Conservation (phyloP, 2,113 vertebrate species). For the Fulmarus glacialis region DNA sequence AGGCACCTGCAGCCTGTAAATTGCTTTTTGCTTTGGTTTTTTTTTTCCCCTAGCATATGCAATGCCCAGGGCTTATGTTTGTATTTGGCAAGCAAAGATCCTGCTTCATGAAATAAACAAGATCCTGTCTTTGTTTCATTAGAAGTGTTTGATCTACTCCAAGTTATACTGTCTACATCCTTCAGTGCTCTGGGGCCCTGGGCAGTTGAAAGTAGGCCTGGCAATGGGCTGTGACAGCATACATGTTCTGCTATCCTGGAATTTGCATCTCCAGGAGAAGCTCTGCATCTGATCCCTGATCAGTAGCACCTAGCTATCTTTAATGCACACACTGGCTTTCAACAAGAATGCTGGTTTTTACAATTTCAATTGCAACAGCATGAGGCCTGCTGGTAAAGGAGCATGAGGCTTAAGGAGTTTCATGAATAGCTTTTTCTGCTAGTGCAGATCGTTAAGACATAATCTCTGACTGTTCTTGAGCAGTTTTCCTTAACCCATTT, state of each 20-base stretch:
- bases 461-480: neutral
- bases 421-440: neutral
- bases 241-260: neutral
- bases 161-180: neutral
- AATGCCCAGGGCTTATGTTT: neutral
- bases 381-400: neutral
- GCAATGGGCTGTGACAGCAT: neutral
- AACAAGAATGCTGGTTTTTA: neutral
- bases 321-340: neutral
- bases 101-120: constrained; percentile 3
- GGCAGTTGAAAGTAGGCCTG: neutral
- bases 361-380: neutral
- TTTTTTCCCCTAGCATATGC: neutral
- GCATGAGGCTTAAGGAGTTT: neutral
- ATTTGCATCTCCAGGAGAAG: neutral
- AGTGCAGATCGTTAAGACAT: neutral
- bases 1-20: neutral
- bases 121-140: neutral
- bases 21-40: neutral
- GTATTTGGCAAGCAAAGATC: neutral
- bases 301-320: neutral
- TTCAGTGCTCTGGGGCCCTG: neutral
- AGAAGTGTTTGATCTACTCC: neutral
- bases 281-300: neutral
- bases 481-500: neutral